Conservation (phyloP, 1,140 invertebrate species). For the Eumaeus atala region DNA sequence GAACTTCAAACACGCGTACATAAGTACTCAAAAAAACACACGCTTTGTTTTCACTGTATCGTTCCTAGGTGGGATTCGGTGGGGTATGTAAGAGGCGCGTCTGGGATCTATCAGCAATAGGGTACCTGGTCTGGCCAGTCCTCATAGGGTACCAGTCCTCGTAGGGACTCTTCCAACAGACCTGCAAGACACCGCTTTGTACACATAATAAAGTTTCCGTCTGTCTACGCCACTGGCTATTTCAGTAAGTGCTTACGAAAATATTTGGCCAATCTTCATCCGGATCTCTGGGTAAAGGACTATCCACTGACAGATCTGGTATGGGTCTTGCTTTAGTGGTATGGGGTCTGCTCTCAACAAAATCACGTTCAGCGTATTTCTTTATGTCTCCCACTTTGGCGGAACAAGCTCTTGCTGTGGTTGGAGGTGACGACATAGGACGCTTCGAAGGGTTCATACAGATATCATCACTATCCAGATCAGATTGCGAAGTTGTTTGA, state of each 20-base stretch:
- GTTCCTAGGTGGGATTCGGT: too few species aligned
- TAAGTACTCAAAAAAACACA: too few species aligned
- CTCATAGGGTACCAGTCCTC: too few species aligned
- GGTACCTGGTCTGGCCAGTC: too few species aligned
- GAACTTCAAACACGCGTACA: too few species aligned
- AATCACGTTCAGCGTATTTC: slow-evolving; percentile 36
- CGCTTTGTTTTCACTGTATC: too few species aligned
- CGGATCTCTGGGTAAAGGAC: slow-evolving; percentile 43
- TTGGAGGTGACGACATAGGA: slow-evolving; percentile 28
- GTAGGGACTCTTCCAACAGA: too few species aligned
- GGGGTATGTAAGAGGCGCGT: too few species aligned
- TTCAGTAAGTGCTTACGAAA: slow-evolving; percentile 34
- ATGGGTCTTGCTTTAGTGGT: slow-evolving; percentile 49
- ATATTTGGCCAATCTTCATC: slow-evolving; percentile 56
- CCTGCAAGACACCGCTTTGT: too few species aligned
- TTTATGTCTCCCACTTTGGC: slow-evolving; percentile 30
- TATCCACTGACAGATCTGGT: slow-evolving; percentile 32
- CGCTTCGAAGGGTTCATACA: slow-evolving; percentile 19
- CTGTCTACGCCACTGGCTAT: too few species aligned
- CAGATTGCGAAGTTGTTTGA: slow-evolving; percentile 31
- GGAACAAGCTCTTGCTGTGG: slow-evolving; percentile 28
- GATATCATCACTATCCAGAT: slow-evolving; percentile 32
- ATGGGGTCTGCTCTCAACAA: slow-evolving; percentile 30
- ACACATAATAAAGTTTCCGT: too few species aligned
- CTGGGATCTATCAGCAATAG: too few species aligned